These are phyloP conservation scores for Mythimna loreyi DNA, from an alignment of 2,888 invertebrate genomes.

Conservation along the genomic window DNA sequence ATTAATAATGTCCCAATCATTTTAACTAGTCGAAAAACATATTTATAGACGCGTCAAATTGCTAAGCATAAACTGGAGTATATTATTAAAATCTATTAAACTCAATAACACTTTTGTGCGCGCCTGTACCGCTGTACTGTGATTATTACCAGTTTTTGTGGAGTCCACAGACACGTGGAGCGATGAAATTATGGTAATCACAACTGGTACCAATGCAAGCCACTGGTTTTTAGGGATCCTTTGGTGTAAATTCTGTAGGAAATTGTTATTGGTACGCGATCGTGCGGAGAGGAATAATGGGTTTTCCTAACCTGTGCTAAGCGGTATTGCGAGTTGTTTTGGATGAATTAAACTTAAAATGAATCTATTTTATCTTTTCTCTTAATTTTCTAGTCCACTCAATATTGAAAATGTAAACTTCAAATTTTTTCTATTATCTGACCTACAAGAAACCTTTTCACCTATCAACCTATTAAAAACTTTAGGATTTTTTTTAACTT, in stretches of 20 bases:
- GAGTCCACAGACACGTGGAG: slow-evolving; percentile 88
- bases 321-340: background rate
- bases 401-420: too few species aligned
- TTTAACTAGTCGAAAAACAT: slow-evolving; percentile 17
- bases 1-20: slow-evolving; percentile 35
- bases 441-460: too few species aligned
- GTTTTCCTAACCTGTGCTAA: background rate
- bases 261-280: slow-evolving; percentile 30
- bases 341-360: background rate
- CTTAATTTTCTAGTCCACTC: too few species aligned
- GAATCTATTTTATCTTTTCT: background rate
- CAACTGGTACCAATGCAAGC: slow-evolving; percentile 82
- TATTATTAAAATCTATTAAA: slow-evolving; percentile 46
- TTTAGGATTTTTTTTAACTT: too few species aligned
- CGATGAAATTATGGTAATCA: slow-evolving; percentile 90
- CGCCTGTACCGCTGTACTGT: slow-evolving; percentile 81
- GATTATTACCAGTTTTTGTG: slow-evolving; percentile 89
- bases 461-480: too few species aligned
- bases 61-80: slow-evolving; percentile 27
- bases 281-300: background rate
- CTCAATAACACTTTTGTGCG: slow-evolving; percentile 63
- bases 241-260: slow-evolving; percentile 49
- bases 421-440: too few species aligned
- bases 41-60: slow-evolving; percentile 32
- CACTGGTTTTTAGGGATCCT: slow-evolving; percentile 81